Percentiles rank a stretch among this genome's conserved stretches.
Conservation (phyloP, 2,797 vertebrate species). For the Spea hammondii region DNA sequence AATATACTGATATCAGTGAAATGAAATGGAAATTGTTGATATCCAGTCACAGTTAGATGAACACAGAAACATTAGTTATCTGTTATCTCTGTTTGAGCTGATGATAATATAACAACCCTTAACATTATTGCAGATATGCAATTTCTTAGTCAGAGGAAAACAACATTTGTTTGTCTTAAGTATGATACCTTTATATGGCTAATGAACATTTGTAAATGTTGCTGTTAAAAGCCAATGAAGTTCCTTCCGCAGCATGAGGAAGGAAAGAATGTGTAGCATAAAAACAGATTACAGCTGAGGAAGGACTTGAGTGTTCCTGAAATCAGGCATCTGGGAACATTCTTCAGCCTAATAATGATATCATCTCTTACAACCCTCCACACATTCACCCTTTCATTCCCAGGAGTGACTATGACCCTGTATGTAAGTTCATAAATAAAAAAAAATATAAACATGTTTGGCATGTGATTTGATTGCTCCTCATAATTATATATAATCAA, state of each 20-base stretch:
- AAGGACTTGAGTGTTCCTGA: slow-evolving; percentile 47
- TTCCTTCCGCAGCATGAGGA: slow-evolving; percentile 46
- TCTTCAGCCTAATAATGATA: slow-evolving; percentile 30
- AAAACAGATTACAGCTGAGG: slow-evolving; percentile 49
- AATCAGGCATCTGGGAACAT: slow-evolving; percentile 37
- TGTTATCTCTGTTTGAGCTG: not conserved
- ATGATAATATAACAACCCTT: not conserved
- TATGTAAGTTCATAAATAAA: too few species aligned
- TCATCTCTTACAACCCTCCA: slow-evolving; percentile 3
- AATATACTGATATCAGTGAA: too few species aligned
- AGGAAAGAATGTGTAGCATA: slow-evolving; percentile 43
- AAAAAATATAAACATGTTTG: too few species aligned
- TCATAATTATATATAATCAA: too few species aligned
- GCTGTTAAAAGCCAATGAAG: slow-evolving; percentile 33
- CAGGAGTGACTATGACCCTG: slow-evolving; percentile 15
- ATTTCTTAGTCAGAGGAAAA: slow-evolving; percentile 28
- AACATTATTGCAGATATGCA: not conserved
- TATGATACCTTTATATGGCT: slow-evolving; percentile 33
- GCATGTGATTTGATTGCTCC: too few species aligned
- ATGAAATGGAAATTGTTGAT: too few species aligned
- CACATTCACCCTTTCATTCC: slow-evolving; percentile 54
- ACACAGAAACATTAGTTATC: not conserved
- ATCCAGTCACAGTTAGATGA: too few species aligned
- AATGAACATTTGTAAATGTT: slow-evolving; percentile 42
- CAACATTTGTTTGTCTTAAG: slow-evolving; percentile 24